Base-by-base conservation (phyloP, 2,797 vertebrate species). In the Spondyliosoma cantharus region DNA sequence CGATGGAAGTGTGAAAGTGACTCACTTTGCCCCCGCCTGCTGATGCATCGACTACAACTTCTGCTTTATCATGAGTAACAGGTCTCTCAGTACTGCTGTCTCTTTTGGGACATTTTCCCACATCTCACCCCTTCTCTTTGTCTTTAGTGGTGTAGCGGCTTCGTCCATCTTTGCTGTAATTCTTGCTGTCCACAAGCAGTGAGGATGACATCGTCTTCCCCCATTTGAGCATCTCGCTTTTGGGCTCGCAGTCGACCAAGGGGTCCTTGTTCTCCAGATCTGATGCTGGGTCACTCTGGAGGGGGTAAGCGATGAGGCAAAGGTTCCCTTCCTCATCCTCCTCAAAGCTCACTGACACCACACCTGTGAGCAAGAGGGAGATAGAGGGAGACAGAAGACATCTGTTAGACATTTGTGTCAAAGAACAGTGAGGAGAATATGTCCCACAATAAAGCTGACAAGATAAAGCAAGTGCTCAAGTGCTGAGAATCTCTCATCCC, bases 321-420 rank as follows among this genome's bases (percentile, higher is more conserved):
- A 98, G 90, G 74, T 97, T 98, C 71, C 97, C 97, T 87, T 98
- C 97, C 91, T 97, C 96, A 56, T 99, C 97, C 89, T 99, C 97
- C 91, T 99, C 98, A 54, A 99, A 99, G 91, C 96, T 95, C 50
- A 98, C 98, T 0, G 97, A 98, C 56, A 98, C 97, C 76, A 97
- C 97, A 89, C 98, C 98, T 99, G 89, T 43, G 61, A 80, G 12
- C 0, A 12, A 50, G 45, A 59, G 5, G 54, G 45, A 59, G 7
- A 71, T 8, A 69, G 52, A 75, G 0, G 2, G 60, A 68, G 29
- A 76, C 2, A 70, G 42, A 73, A 74, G 4, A 71, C 17, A 20
- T 13, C 4, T n/a, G 69, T 78, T 42, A 86, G 22, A 63, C 24
- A 20, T 27, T 7, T 17, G 5, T 62, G 22, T 70, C 46, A 72